phyloP scores from a whole-genome alignment of 92 coral and sea anemone species.

The Plumapathes pennacea region DNA sequence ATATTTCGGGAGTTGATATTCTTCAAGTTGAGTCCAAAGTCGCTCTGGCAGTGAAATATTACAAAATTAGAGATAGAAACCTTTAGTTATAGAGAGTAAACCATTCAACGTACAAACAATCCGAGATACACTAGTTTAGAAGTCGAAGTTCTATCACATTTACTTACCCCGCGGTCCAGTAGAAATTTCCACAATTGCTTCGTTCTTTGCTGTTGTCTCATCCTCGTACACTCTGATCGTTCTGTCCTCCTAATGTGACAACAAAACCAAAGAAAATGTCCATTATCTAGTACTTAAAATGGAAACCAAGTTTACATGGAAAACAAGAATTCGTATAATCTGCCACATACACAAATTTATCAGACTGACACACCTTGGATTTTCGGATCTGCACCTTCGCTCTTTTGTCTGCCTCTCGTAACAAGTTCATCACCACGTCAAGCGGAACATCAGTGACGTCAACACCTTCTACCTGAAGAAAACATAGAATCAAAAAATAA shows the following conservation, averaged over 20 bases:
- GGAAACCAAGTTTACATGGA: not conserved
- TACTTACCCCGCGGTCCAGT: conserved; percentile 75
- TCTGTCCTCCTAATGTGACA: conserved; percentile 8
- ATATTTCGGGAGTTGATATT: too few species aligned
- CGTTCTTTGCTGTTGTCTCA: conserved; percentile 41
- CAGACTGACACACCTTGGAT: conserved; percentile 28
- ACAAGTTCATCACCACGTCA: conserved; percentile 44
- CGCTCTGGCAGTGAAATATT: too few species aligned
- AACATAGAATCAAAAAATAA: not conserved
- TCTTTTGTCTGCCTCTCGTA: conserved; percentile 62
- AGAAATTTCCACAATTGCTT: conserved; percentile 66
- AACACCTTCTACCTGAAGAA: conserved; percentile 57
- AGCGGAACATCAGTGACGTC: conserved; percentile 71
- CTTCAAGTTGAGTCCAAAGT: too few species aligned
- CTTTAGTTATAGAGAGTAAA: too few species aligned
- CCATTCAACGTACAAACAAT: too few species aligned
- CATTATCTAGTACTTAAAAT: not conserved
- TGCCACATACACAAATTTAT: not conserved
- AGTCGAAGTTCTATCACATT: not conserved
- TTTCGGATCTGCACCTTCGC: conserved; percentile 43
- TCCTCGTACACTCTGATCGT: conserved; percentile 41
- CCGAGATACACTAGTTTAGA: not conserved
- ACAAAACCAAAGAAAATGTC: not conserved
- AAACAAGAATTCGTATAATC: too few species aligned
- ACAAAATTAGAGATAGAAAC: too few species aligned